These are phyloP conservation scores for Siderastrea radians DNA, from an alignment of 92 coral and sea anemone species.

Conservation along the genomic window DNA sequence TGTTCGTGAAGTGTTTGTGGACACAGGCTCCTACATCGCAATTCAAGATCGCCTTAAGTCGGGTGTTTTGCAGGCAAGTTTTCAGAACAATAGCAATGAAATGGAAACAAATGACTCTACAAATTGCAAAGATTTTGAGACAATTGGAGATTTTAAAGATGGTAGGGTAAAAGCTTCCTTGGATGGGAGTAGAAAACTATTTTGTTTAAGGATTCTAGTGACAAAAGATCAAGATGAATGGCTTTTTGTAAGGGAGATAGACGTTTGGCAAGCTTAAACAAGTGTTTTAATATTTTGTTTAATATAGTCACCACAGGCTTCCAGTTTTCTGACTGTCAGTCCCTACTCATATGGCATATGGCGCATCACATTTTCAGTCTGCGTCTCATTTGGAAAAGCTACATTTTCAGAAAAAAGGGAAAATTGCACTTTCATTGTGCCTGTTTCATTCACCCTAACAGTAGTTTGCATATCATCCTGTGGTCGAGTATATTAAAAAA, in stretches of 20 bases:
- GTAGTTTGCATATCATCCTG: no score
- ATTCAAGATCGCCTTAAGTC: conserved; percentile 34
- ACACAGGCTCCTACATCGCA: conserved; percentile 76
- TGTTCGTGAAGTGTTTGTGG: conserved; percentile 63
- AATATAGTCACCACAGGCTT: no score
- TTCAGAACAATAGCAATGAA: not conserved
- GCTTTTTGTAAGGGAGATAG: conserved; percentile 77
- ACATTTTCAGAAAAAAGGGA: no score
- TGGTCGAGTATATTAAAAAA: no score
- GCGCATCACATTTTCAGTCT: no score
- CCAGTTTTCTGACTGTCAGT: no score
- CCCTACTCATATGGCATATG: no score
- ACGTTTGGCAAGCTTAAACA: conserved; percentile 9
- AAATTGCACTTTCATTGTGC: no score
- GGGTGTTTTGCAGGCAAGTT: conserved; percentile 68
- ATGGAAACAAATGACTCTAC: not conserved
- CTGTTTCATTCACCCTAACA: no score
- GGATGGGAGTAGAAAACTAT: not conserved
- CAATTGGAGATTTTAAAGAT: conserved; percentile 37
- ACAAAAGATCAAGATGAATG: conserved; percentile 56
- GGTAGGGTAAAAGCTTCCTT: conserved; percentile 49
- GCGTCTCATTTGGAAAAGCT: no score
- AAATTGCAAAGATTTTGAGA: conserved; percentile 44
- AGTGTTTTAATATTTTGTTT: no score
- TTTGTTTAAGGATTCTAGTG: conserved; percentile 62